Conservation (phyloP, 2,113 vertebrate genomes). For the Eupsittula cactorum region DNA sequence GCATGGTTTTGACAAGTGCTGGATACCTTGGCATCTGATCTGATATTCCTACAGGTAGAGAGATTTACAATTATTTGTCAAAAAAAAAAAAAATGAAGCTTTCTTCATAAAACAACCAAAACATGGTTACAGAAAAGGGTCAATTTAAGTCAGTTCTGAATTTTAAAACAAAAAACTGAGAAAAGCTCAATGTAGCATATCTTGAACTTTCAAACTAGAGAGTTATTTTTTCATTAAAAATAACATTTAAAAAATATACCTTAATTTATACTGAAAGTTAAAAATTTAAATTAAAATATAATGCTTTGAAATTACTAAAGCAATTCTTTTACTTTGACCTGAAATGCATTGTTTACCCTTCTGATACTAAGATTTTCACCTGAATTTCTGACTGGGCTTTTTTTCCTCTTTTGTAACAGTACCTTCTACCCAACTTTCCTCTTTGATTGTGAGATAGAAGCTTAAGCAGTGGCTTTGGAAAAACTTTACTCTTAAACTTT, state of each 20-base stretch:
- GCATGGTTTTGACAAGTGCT: neutral
- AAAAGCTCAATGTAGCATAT: neutral
- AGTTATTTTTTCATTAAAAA: neutral
- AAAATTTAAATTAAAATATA: neutral
- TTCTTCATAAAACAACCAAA: neutral
- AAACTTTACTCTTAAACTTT: neutral
- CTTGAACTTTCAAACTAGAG: neutral
- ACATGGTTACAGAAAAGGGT: neutral
- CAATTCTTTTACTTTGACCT: neutral
- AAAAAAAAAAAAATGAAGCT: rapidly evolving
- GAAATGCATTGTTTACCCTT: neutral
- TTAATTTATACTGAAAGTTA: neutral
- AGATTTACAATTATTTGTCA: neutral
- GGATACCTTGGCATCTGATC: neutral
- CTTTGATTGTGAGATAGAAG: neutral
- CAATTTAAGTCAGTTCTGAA: neutral
- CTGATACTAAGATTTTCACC: neutral
- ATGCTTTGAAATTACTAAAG: neutral
- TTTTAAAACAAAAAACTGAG: neutral
- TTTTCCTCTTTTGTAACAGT: neutral
- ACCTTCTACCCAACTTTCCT: neutral
- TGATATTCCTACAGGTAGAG: neutral
- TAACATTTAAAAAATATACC: neutral
- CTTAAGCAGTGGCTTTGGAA: neutral
- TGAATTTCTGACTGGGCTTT: neutral